A percentile compares a stretch with the other conserved stretches of the same genome.
These are phyloP conservation scores for Ophion costatus DNA, from an alignment of 2,888 invertebrate genomes.

Conservation along the genomic window DNA sequence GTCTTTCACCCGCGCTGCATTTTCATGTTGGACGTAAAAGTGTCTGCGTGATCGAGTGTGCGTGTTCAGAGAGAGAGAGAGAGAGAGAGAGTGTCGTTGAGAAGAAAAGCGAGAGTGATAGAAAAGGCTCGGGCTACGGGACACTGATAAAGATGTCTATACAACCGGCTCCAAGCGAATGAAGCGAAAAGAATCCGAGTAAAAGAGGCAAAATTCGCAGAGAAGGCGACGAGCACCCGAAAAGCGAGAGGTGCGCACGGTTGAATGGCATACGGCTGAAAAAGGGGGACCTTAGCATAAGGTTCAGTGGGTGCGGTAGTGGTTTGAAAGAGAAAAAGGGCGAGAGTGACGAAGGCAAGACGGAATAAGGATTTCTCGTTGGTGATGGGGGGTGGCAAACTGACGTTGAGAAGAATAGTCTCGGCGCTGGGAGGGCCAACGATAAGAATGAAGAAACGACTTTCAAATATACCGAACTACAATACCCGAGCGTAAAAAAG, in stretches of 20 bases:
- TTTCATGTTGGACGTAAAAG: constrained; percentile 15
- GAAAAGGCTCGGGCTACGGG: not conserved
- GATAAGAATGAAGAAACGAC: constrained; percentile 51
- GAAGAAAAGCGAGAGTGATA: not conserved
- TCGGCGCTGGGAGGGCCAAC: constrained; percentile 59
- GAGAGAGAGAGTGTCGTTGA: constrained; percentile 58
- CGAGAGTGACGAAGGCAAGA: constrained; percentile 44
- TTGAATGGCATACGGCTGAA: constrained; percentile 50
- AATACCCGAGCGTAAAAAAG: too few relatives aligned
- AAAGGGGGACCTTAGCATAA: constrained; percentile 23
- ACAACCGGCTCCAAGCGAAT: not conserved
- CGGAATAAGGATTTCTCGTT: constrained; percentile 42
- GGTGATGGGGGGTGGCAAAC: constrained; percentile 67
- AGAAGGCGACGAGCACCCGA: not conserved
- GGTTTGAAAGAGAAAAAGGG: constrained; percentile 7
- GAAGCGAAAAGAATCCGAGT: constrained; percentile 29
- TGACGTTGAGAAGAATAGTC: constrained; percentile 75
- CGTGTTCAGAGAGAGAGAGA: constrained; percentile 55
- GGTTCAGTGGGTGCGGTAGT: not conserved
- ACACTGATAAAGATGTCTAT: constrained; percentile 25
- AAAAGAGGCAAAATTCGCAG: constrained; percentile 65
- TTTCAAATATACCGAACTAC: too few relatives aligned
- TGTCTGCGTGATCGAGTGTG: constrained; percentile 47
- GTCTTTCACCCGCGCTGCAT: constrained; percentile 34
- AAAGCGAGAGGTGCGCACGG: constrained; percentile 31